Evolutionary conservation across 2,888 invertebrate species (phyloP).

Genomic region (Drosophila flavopinicola): DNA sequence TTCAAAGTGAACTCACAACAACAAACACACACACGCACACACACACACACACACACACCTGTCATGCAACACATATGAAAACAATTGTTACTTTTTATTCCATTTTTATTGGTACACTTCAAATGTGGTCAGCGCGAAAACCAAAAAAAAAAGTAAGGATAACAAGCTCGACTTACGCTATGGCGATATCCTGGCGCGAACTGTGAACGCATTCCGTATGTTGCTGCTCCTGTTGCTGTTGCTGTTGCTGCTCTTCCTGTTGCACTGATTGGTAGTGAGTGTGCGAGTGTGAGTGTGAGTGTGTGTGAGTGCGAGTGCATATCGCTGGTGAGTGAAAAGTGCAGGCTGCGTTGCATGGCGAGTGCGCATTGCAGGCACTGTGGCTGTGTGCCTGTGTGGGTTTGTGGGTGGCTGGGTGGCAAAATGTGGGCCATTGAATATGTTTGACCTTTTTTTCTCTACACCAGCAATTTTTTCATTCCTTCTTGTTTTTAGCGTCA

Average conservation of each 20-base stretch:
- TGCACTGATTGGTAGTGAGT: conserved; percentile 20
- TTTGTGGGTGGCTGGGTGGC: background rate
- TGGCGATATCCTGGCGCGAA: conserved; percentile 33
- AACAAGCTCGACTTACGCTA: conserved; percentile 11
- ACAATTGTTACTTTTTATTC: conserved; percentile 12
- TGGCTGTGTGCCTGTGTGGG: background rate
- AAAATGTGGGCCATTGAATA: conserved; percentile 4
- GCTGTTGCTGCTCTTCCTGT: conserved; percentile 10
- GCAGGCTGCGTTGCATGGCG: conserved; percentile 37
- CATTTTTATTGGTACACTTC: conserved; percentile 32
- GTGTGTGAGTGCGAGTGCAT: conserved; percentile 35
- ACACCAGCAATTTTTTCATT: conserved; percentile 40
- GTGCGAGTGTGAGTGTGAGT: conserved; percentile 32
- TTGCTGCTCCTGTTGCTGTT: conserved; percentile 41
- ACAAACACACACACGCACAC: background rate
- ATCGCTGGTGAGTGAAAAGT: conserved; percentile 46
- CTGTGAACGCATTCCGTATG: conserved; percentile 21
- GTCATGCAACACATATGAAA: conserved; percentile 1
- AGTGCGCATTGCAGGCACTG: conserved; percentile 46
- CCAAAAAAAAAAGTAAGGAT: background rate
- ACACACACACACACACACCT: background rate
- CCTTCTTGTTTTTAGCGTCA: conserved; percentile 14
- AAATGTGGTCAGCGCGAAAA: conserved; percentile 9
- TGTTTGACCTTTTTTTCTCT: conserved; percentile 22
- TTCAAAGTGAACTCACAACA: background rate